Evolutionary conservation across 2,113 vertebrate species (phyloP).

Genomic region (Ceyx cyanopectus): DNA sequence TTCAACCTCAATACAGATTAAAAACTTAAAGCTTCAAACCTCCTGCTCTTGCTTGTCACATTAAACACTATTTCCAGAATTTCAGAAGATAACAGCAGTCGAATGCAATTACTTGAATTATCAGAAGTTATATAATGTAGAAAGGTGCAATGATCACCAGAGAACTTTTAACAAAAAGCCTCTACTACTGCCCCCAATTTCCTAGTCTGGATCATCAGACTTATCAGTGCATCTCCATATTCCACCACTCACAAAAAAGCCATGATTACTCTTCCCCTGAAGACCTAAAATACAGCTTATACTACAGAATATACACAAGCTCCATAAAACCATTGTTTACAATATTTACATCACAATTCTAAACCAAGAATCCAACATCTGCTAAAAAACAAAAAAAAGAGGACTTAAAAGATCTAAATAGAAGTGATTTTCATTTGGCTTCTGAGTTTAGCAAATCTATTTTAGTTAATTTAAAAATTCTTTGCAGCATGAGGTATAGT

Average conservation of each 20-base stretch:
- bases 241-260: not conserved
- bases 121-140: not conserved
- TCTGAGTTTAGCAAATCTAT: not conserved
- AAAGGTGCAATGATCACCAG: not conserved
- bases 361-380: not conserved
- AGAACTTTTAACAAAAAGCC: not conserved
- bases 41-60: not conserved
- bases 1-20: not conserved
- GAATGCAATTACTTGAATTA: not conserved
- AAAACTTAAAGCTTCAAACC: not conserved
- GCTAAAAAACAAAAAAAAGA: not conserved
- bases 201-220: not conserved
- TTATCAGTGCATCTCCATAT: not conserved
- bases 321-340: not conserved
- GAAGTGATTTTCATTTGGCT: not conserved
- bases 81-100: not conserved
- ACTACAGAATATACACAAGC: not conserved
- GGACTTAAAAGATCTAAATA: not conserved
- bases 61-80: not conserved
- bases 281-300: not conserved
- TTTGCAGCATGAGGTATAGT: not conserved
- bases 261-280: rapidly evolving
- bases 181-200: not conserved
- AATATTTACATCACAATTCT: not conserved
- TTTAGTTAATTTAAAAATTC: not conserved